These are phyloP conservation scores for Sander lucioperca DNA, from an alignment of 2,113 vertebrate species.

Conservation along the genomic window DNA sequence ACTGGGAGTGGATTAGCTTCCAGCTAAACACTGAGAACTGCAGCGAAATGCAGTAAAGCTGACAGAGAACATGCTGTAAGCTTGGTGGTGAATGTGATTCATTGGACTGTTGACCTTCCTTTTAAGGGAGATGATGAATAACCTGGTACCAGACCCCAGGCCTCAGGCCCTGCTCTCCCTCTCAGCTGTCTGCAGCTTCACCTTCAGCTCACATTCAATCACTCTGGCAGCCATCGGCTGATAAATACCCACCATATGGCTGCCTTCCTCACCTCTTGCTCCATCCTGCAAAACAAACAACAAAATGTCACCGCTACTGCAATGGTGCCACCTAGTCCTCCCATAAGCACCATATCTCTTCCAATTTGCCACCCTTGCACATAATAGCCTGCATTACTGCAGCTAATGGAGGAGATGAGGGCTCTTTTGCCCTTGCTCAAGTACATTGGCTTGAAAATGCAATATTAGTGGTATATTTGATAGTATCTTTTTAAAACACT, in stretches of 20 bases:
- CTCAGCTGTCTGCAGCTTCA: slow-evolving; percentile 78
- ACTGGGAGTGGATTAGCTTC: slow-evolving; percentile 53
- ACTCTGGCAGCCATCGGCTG: slow-evolving; percentile 72
- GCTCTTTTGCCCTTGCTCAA: slow-evolving; percentile 53
- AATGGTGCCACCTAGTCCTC: slow-evolving; percentile 49
- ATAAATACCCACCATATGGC: slow-evolving; percentile 81
- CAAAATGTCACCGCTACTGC: slow-evolving; percentile 64
- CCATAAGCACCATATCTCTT: slow-evolving; percentile 43
- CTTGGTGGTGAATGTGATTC: slow-evolving; percentile 78
- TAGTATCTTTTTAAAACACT: slow-evolving; percentile 15
- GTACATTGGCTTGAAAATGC: slow-evolving; percentile 36
- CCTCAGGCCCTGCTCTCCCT: slow-evolving; percentile 60
- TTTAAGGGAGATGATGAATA: slow-evolving; percentile 82
- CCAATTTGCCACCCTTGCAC: slow-evolving; percentile 41
- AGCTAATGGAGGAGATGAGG: slow-evolving; percentile 62
- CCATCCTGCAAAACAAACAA: slow-evolving; percentile 73
- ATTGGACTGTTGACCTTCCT: slow-evolving; percentile 82
- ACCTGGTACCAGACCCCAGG: slow-evolving; percentile 71
- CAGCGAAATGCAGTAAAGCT: slow-evolving; percentile 72
- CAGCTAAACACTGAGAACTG: slow-evolving; percentile 53
- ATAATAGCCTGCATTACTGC: slow-evolving; percentile 63
- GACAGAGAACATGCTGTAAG: slow-evolving; percentile 78
- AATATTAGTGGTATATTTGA: slow-evolving; percentile 13
- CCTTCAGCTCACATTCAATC: slow-evolving; percentile 84
- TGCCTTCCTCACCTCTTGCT: slow-evolving; percentile 75